Evolutionary conservation across 1,140 invertebrate species (phyloP), one percentile per base, ranked within the genome.

Genomic region (Rhopalosiphum maidis): DNA sequence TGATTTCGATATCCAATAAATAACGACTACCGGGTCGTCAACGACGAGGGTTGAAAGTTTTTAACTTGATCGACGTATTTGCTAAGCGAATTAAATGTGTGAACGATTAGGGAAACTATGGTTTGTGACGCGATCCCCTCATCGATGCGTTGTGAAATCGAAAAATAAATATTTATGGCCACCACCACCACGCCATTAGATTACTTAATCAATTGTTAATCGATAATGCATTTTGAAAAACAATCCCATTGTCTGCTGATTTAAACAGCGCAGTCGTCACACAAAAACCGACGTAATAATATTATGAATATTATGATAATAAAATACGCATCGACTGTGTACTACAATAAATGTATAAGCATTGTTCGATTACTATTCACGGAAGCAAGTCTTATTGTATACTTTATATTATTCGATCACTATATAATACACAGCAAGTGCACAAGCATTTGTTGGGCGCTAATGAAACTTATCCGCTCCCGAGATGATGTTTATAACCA

Each of bases 11-110:
- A 21, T 21, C 46, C 35, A n/a, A 87, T 48, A 87, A 87, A 48
- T 3, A 35, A 48, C 18, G 30, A 21, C n/a, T 21, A 83, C 77
- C 7, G 77, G 77, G 21, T 37, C 11, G 21, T 87, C 15, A 18
- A 0, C 18, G 18, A 87, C 30, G 43, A 87, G 86, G 86, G 46
- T 48, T 46, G 86, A 87, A 87, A 87, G 86, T 87, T 87, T 48
- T 87, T 87, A 46, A 48, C 46, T 87, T 48, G 86, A 48, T 48
- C 30, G 86, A 48, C 86, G 86, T 48, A 30, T 87, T 87, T 48
- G 43, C 86, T 22, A 48, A 87, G 30, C 86, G 46, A 87, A 87
- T 87, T 87, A 87, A 87, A 87, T 87, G 48, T 87, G 43, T 87
- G 43, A 51, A 48, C 86, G 86, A 87, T 87, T 48, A 35, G 43